phyloP scores from a whole-genome alignment of 2,888 invertebrate genomes.

The Cantharis rufa region DNA sequence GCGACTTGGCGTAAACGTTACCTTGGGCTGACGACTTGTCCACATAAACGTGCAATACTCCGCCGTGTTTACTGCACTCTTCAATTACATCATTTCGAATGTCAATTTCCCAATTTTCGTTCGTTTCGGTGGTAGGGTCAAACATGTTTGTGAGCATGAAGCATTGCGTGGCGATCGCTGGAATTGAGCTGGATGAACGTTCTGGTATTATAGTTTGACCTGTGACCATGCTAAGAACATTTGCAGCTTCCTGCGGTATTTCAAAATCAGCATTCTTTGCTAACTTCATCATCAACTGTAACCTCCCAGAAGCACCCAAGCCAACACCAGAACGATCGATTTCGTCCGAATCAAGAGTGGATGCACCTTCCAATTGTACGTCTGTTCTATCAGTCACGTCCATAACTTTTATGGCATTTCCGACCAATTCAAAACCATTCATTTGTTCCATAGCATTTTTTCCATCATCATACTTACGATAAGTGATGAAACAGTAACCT shows the following conservation, averaged over 20 bases:
- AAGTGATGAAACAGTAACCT: conserved; percentile 98
- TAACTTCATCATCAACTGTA: conserved; percentile 97
- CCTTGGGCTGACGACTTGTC: conserved; percentile 93
- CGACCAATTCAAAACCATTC: conserved; percentile 98
- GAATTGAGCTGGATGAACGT: conserved; percentile 64
- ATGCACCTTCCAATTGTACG: conserved; percentile 71
- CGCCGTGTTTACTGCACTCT: conserved; percentile 97
- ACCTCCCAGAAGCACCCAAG: conserved; percentile 92
- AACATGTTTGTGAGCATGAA: conserved; percentile 99
- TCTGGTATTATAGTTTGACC: conserved; percentile 71
- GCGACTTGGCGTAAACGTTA: conserved; percentile 98
- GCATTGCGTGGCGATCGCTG: conserved; percentile 98
- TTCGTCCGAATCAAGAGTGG: conserved; percentile 91
- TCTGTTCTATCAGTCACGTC: conserved; percentile 92
- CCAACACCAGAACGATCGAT: conserved; percentile 95
- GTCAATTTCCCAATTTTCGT: conserved; percentile 87
- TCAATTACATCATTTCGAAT: conserved; percentile 97
- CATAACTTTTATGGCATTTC: conserved; percentile 98
- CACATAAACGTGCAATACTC: conserved; percentile 92
- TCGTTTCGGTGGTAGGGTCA: conserved; percentile 78
- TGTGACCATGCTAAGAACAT: conserved; percentile 75
- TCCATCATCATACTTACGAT: conserved; percentile 95
- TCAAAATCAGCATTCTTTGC: conserved; percentile 93
- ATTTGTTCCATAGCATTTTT: conserved; percentile 97
- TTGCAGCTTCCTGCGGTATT: conserved; percentile 93